Conservation (phyloP, 2,113 vertebrate species). For the Eubucco bourcierii region DNA sequence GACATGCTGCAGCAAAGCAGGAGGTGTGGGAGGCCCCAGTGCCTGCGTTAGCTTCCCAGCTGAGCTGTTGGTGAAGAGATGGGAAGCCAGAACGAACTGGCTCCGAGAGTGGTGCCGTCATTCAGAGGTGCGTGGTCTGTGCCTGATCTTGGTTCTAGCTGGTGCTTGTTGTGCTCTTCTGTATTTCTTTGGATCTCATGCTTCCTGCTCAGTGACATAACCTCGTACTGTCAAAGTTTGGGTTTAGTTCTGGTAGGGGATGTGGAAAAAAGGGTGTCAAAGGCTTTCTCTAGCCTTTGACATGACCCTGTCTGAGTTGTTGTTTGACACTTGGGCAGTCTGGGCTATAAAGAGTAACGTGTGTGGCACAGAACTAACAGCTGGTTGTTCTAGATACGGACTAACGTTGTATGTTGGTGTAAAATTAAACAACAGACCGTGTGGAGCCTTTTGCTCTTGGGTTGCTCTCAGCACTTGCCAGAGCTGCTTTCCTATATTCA, state of each 20-base stretch:
- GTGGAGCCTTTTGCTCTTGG: neutral
- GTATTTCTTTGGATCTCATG: no score
- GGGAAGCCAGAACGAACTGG: neutral
- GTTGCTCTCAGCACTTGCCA: neutral
- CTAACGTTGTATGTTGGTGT: neutral
- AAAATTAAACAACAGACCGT: neutral
- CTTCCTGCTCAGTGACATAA: neutral
- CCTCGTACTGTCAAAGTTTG: rapidly evolving
- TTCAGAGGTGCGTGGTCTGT: rapidly evolving
- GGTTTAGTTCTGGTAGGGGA: neutral
- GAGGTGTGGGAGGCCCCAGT: neutral
- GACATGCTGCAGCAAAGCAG: neutral
- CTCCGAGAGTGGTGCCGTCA: neutral
- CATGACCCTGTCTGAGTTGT: neutral
- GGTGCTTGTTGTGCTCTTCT: neutral
- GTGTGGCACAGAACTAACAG: neutral
- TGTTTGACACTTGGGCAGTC: neutral
- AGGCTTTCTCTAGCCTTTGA: neutral
- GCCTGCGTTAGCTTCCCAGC: rapidly evolving
- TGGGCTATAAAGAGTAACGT: neutral
- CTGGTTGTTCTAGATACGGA: neutral
- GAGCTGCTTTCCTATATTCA: neutral
- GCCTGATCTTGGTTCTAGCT: neutral
- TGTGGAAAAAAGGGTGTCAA: neutral
- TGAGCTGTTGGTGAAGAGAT: rapidly evolving